These are phyloP conservation scores for Drosophila rellima DNA, from an alignment of 2,888 invertebrate genomes.

Conservation along the genomic window DNA sequence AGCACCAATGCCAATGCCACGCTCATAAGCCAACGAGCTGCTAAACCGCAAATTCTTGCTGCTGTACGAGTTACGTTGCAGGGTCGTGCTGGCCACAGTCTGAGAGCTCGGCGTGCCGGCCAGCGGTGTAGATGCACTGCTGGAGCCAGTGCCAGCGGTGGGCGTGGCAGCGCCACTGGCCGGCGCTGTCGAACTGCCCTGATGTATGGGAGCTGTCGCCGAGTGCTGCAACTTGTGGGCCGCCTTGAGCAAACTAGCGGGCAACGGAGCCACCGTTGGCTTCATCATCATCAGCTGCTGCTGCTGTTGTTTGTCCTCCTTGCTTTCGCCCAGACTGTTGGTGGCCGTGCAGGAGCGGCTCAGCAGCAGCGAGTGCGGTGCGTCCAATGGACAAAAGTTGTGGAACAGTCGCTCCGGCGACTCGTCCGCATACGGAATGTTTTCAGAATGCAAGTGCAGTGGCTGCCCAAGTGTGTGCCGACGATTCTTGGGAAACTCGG, in stretches of 20 bases:
- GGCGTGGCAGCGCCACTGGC: constrained; percentile 79
- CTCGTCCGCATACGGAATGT: constrained; percentile 91
- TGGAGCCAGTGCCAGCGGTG: constrained; percentile 50
- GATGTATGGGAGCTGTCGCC: constrained; percentile 81
- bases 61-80: constrained; percentile 63
- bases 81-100: constrained; percentile 10
- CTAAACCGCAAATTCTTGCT: constrained; percentile 81
- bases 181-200: constrained; percentile 67
- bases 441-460: constrained; percentile 86
- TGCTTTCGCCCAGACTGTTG: constrained; percentile 59
- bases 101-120: constrained; percentile 50
- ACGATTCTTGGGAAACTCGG: constrained; percentile 83
- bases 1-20: constrained; percentile 44
- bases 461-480: constrained; percentile 84
- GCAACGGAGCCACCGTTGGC: constrained; percentile 52
- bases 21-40: constrained; percentile 80
- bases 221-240: constrained; percentile 82
- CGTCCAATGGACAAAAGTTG: constrained; percentile 77
- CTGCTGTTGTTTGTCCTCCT: constrained; percentile 44
- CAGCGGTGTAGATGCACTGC: constrained; percentile 45
- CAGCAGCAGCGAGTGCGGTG: constrained; percentile 73
- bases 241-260: constrained; percentile 63
- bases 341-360: constrained; percentile 80
- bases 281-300: constrained; percentile 47
- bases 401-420: constrained; percentile 87